Percentiles rank a stretch among this genome's conserved stretches.
Evolutionary conservation across 2,797 vertebrate species (phyloP).

Genomic region (Platyrinchus mystaceus): DNA sequence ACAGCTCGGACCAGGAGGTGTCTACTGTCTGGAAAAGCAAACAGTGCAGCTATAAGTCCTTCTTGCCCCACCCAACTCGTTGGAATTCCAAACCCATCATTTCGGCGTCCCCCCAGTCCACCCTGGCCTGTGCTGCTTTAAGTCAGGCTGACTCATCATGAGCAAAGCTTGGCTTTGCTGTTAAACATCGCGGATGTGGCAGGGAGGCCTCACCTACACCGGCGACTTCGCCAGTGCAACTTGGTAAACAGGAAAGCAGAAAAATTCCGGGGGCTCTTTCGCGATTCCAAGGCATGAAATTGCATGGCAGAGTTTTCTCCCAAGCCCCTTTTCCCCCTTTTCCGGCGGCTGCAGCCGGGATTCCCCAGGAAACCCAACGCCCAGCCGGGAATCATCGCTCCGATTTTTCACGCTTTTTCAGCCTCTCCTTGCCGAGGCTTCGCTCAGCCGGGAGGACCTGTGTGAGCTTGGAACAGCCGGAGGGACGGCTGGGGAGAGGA

Average conservation of each 20-base stretch:
- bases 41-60: neutral
- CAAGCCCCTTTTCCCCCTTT: neutral
- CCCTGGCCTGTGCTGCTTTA: neutral
- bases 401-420: conserved; percentile 35
- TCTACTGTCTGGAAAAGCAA: conserved; percentile 46
- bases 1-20: neutral
- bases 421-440: conserved; percentile 9
- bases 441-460: neutral
- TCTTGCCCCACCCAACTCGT: neutral
- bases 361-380: conserved; percentile 12
- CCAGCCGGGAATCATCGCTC: conserved; percentile 31
- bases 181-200: neutral
- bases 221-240: neutral
- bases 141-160: neutral
- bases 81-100: neutral
- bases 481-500: conserved; percentile 3
- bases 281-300: conserved; percentile 14
- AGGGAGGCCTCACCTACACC: neutral
- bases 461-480: neutral
- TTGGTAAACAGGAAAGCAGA: neutral
- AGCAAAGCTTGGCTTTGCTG: neutral
- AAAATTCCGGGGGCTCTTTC: neutral
- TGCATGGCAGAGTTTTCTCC: conserved; percentile 28
- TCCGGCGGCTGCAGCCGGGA: neutral
- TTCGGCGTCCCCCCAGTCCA: neutral